These are phyloP conservation scores for Lasioglossum marginatum DNA, from an alignment of 2,888 invertebrate species.

Conservation along the genomic window DNA sequence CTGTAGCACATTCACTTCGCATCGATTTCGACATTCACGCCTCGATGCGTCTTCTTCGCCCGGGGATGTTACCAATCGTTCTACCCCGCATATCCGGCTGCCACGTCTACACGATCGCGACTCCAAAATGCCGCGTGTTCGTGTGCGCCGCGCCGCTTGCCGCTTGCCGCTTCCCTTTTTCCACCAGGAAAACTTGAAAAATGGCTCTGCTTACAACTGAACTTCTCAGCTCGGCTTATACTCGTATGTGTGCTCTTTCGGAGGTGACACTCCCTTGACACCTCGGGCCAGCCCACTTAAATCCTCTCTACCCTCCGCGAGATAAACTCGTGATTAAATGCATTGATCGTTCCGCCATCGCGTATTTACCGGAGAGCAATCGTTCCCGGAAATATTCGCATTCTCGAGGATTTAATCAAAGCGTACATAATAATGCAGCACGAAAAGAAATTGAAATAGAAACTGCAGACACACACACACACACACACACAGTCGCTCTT, in stretches of 20 bases:
- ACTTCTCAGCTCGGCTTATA: slow-evolving; percentile 55
- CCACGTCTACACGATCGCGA: slow-evolving; percentile 49
- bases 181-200: slow-evolving; percentile 62
- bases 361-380: background rate
- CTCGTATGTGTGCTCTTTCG: slow-evolving; percentile 42
- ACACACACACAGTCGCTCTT: too few species aligned
- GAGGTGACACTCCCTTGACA: slow-evolving; percentile 18
- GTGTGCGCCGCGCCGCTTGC: too few species aligned
- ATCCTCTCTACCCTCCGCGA: background rate
- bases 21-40: slow-evolving; percentile 72
- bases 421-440: background rate
- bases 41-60: slow-evolving; percentile 65
- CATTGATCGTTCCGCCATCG: background rate
- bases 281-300: background rate
- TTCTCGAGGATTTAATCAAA: background rate
- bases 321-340: background rate
- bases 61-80: slow-evolving; percentile 57
- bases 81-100: slow-evolving; percentile 22
- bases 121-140: slow-evolving; percentile 57
- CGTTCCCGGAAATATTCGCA: background rate
- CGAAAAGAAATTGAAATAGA: too few species aligned
- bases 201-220: slow-evolving; percentile 66
- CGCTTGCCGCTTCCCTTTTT: slow-evolving; percentile 36
- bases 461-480: too few species aligned
- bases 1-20: slow-evolving; percentile 61